phyloP scores from a whole-genome alignment of 2,113 vertebrate genomes.

The crab-eating macaque (Macaca fascicularis) region DNA sequence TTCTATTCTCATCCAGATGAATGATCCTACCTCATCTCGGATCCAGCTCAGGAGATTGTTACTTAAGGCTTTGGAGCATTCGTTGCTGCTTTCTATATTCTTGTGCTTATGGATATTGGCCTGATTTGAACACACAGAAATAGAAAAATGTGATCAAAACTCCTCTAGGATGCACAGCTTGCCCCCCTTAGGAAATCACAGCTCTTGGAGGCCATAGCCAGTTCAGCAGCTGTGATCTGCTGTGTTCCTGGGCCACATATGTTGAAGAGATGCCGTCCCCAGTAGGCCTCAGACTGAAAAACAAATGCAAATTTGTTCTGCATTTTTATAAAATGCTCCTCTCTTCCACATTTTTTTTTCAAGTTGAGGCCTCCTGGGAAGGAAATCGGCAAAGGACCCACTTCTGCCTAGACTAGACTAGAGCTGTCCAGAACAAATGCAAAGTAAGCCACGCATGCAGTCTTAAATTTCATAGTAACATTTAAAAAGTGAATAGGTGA shows the following conservation, averaged over 20 bases:
- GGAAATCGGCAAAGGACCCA: not conserved
- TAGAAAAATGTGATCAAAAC: not conserved
- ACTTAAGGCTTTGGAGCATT: no score
- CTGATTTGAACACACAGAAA: not conserved
- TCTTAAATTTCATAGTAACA: not conserved
- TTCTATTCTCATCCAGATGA: not conserved
- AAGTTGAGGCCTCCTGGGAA: not conserved
- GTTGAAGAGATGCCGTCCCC: not conserved
- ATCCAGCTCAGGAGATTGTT: not conserved
- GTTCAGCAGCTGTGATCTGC: not conserved
- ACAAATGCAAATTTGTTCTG: constrained; percentile 41
- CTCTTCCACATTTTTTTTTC: not conserved
- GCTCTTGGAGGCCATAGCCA: not conserved
- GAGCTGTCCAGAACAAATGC: not conserved
- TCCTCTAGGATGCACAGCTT: not conserved
- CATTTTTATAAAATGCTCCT: constrained; percentile 30
- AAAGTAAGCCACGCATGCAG: not conserved
- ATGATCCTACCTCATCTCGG: not conserved
- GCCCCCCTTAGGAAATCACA: not conserved
- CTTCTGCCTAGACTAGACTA: not conserved
- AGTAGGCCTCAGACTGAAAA: constrained; percentile 14
- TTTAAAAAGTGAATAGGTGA: not conserved
- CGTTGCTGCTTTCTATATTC: not conserved
- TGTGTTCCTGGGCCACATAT: constrained; percentile 22
- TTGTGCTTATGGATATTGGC: not conserved